These are phyloP conservation scores for Caenorhabditis sp. DNA, from an alignment of 2,888 invertebrate species.

Conservation along the genomic window DNA sequence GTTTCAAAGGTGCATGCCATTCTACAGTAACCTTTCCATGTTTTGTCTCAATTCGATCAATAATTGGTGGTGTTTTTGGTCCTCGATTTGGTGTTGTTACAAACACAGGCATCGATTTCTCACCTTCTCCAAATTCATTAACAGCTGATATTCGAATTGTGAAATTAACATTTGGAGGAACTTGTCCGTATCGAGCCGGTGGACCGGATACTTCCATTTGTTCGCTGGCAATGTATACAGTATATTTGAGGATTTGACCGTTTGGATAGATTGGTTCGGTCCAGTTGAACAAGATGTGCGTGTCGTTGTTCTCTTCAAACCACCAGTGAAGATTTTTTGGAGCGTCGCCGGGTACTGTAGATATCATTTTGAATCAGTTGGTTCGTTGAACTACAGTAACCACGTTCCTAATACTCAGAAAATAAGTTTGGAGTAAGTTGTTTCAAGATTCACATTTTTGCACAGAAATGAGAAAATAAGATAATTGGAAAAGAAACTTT, in stretches of 20 bases:
- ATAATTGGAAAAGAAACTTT: background rate
- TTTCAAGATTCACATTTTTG: too few relatives aligned
- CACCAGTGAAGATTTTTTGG: constrained; percentile 44
- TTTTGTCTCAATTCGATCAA: constrained; percentile 12
- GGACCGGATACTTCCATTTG: constrained; percentile 35
- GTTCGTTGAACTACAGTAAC: too few relatives aligned
- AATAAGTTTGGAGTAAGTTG: too few relatives aligned
- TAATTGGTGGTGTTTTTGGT: constrained; percentile 32
- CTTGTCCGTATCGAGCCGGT: constrained; percentile 30
- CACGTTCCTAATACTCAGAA: too few relatives aligned
- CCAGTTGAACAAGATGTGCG: constrained; percentile 42
- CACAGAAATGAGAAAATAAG: too few relatives aligned
- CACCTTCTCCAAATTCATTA: constrained; percentile 50
- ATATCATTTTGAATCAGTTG: too few relatives aligned
- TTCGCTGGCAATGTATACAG: constrained; percentile 32
- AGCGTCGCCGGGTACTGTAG: constrained; percentile 49
- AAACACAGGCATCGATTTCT: constrained; percentile 34
- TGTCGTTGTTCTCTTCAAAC: constrained; percentile 40
- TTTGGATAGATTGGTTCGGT: constrained; percentile 41
- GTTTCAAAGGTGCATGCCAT: constrained; percentile 24
- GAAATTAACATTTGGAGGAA: constrained; percentile 43
- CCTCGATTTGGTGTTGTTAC: constrained; percentile 49
- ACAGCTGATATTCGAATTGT: constrained; percentile 42
- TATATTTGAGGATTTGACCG: constrained; percentile 34
- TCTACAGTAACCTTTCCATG: constrained; percentile 9